Percentiles rank a stretch among this genome's conserved stretches.
Conservation (phyloP, 2,888 invertebrate species). For the Abscondita cerata region DNA sequence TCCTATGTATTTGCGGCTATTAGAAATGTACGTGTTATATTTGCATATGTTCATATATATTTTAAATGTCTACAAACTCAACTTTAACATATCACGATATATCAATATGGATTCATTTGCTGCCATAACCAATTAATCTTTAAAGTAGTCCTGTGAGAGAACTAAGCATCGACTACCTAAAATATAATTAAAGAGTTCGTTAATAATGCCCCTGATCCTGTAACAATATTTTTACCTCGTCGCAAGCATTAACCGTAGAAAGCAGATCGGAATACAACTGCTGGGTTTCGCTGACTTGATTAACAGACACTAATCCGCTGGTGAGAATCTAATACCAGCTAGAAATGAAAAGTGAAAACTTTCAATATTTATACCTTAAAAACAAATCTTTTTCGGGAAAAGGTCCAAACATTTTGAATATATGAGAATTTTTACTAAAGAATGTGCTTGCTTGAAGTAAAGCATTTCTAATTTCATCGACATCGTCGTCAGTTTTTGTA, state of each 20-base stretch:
- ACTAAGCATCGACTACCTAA: no score
- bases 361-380: conserved; percentile 59
- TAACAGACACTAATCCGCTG: conserved; percentile 56
- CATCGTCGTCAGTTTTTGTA: conserved; percentile 52
- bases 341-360: background rate
- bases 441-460: conserved; percentile 66
- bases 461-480: conserved; percentile 68
- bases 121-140: no score
- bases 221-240: conserved; percentile 8
- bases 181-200: no score
- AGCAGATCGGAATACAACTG: conserved; percentile 47
- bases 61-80: no score
- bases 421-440: conserved; percentile 64
- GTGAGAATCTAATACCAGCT: conserved; percentile 44
- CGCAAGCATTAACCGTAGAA: conserved; percentile 17
- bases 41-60: no score
- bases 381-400: conserved; percentile 62
- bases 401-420: conserved; percentile 72
- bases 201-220: no score
- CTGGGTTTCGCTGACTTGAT: conserved; percentile 46
- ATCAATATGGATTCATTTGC: no score
- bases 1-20: no score
- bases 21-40: no score
- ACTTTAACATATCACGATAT: no score
- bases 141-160: no score